Base-by-base conservation (phyloP, 2,888 invertebrate species). In the Deilephila porcellus region DNA sequence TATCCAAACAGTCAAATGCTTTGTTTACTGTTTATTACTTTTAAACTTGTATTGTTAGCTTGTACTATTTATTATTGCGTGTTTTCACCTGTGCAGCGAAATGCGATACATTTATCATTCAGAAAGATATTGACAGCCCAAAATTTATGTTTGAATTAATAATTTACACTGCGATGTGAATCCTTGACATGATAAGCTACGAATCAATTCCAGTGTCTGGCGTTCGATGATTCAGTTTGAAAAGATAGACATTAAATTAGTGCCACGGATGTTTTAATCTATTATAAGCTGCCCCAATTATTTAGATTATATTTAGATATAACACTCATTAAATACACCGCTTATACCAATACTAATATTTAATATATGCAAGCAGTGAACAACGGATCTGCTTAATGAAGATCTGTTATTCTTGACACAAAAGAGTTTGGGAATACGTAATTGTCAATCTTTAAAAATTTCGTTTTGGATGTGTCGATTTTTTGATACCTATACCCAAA, bases 151-250 rank as follows among this genome's bases (percentile, higher is more conserved):
- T 45, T 34, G 34, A 4, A 63, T 34, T 64, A 11, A 64, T 64
- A 64, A 29, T 34, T 63, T n/a, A 2, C 34, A 8, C 17, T 19
- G n/a, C 5, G 19, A 63, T 8, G 34, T 34, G 34, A 63, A 63
- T 63, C 63, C 52, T 67, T 67, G 67, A 52, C 52, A 67, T 45
- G 45, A 37, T 64, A 64, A 67, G 52, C 67, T 52, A 0, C 20
- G 52, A 52, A 67, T 67, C 25, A 52, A 25, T 67, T 20, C 25
- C 20, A 67, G 52, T 25, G 45, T 17, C 17, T 52, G 67, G 2
- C 45, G 45, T 52, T 67, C 25, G 1, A 3, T 37, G 8, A 67
- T 45, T 67, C 29, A 52, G 52, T 52, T 25, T 0, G 4, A 67
- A 67, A 67, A 17, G 64, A 11, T 45, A 45, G 4, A 29, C 17